phyloP scores from a whole-genome alignment of 2,888 invertebrate genomes.

The Oasisia sp. region DNA sequence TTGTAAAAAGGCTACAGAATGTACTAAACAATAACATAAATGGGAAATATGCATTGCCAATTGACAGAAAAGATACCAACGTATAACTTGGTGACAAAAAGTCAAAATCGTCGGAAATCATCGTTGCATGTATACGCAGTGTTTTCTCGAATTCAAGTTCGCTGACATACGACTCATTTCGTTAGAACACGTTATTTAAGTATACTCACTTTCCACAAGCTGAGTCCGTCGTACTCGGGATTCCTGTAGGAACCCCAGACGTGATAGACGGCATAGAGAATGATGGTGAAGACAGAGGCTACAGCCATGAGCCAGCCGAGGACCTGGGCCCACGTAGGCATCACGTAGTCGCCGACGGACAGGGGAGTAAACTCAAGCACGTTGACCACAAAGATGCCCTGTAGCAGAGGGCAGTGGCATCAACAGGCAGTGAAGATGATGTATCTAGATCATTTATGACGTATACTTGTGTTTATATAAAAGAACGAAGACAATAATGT shows the following conservation, averaged over 20 bases:
- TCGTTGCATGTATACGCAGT: no score
- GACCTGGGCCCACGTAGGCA: constrained; percentile 40
- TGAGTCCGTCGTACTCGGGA: constrained; percentile 37
- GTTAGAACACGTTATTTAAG: no score
- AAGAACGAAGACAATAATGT: no score
- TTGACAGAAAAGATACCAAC: no score
- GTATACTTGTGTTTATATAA: neutral
- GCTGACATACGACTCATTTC: no score
- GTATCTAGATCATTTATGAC: no score
- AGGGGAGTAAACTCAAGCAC: constrained; percentile 40
- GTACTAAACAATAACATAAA: no score
- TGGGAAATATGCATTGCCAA: no score
- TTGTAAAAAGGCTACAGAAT: no score
- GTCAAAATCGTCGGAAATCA: no score
- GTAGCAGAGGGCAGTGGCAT: constrained; percentile 6
- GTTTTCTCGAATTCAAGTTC: no score
- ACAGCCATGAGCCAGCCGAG: constrained; percentile 43
- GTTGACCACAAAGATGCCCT: constrained; percentile 41
- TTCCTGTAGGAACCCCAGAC: constrained; percentile 32
- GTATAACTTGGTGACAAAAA: no score
- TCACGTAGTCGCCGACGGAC: constrained; percentile 37
- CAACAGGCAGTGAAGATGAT: neutral
- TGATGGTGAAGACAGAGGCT: constrained; percentile 34
- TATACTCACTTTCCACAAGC: constrained; percentile 32
- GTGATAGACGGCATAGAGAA: constrained; percentile 33